A percentile compares a stretch with the other conserved stretches of the same genome.
These are phyloP conservation scores for Drosophila infuscata DNA, from an alignment of 2,888 invertebrate genomes.

Conservation along the genomic window DNA sequence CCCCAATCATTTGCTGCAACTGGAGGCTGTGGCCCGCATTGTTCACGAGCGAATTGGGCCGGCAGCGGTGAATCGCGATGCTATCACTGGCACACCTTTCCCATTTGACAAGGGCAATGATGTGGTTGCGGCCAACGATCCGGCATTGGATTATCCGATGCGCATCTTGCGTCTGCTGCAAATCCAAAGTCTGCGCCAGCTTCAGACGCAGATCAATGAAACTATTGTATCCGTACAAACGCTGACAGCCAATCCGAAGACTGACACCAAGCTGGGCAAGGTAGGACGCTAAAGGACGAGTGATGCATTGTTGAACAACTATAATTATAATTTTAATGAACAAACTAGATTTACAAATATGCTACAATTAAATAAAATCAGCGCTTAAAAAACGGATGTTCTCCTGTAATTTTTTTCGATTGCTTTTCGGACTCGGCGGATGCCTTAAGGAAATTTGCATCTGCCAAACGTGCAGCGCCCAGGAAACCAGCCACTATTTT, in stretches of 20 bases:
- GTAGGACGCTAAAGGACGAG: slow-evolving; percentile 89
- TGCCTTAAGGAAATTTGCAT: slow-evolving; percentile 78
- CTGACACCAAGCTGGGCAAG: slow-evolving; percentile 96
- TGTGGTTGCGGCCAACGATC: slow-evolving; percentile 87
- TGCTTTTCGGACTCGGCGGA: slow-evolving; percentile 31
- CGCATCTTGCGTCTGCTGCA: slow-evolving; percentile 91
- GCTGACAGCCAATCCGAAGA: slow-evolving; percentile 98
- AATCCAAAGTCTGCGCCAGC: slow-evolving; percentile 86
- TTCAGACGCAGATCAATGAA: slow-evolving; percentile 98
- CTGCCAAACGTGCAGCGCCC: slow-evolving; percentile 87
- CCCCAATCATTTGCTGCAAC: slow-evolving; percentile 91
- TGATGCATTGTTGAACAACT: slow-evolving; percentile 17
- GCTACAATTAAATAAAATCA: slow-evolving; percentile 30
- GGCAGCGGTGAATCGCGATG: slow-evolving; percentile 84
- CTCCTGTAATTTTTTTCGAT: slow-evolving; percentile 16
- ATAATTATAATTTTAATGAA: slow-evolving; percentile 44
- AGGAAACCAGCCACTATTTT: slow-evolving; percentile 86
- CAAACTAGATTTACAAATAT: slow-evolving; percentile 41
- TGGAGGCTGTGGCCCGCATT: slow-evolving; percentile 89
- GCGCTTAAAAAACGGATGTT: slow-evolving; percentile 55
- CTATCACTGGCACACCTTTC: slow-evolving; percentile 87
- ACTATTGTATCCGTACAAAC: slow-evolving; percentile 96
- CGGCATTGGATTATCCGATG: slow-evolving; percentile 89
- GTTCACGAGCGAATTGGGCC: slow-evolving; percentile 87
- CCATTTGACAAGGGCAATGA: slow-evolving; percentile 89